Percentiles rank a stretch among this genome's conserved stretches.
Conservation (phyloP, 2,888 invertebrate species). For the Torymus texanus region DNA sequence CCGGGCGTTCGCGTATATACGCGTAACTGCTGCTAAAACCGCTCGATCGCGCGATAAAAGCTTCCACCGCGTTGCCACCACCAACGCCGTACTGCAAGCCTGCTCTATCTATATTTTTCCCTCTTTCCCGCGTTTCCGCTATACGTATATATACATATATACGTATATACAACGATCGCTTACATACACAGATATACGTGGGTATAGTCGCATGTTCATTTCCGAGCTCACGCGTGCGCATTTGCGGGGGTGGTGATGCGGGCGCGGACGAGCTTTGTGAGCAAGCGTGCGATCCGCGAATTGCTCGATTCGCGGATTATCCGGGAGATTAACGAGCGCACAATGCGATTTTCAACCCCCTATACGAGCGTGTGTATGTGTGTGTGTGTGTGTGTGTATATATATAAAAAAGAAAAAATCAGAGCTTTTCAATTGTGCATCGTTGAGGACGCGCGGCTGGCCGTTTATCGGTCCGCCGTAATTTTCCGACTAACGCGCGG, state of each 20-base stretch:
- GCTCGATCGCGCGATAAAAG: slow-evolving; percentile 22
- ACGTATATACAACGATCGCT: neutral
- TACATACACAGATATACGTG: neutral
- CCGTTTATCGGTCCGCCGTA: slow-evolving; percentile 13
- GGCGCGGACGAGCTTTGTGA: neutral
- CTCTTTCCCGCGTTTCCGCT: neutral
- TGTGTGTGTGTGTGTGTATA: too few species aligned
- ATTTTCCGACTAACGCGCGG: slow-evolving; percentile 15
- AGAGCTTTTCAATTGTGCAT: slow-evolving; percentile 44
- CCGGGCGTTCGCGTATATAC: neutral
- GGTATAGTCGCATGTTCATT: slow-evolving; percentile 3
- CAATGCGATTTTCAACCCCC: slow-evolving; percentile 7
- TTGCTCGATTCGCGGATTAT: slow-evolving; percentile 33
- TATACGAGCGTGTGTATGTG: neutral
- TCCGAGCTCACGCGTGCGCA: neutral
- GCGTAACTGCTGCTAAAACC: slow-evolving; percentile 21
- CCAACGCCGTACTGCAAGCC: neutral
- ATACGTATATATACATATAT: neutral
- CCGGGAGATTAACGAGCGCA: slow-evolving; percentile 39
- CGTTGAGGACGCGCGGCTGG: neutral
- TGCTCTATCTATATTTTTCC: neutral
- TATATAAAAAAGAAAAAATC: slow-evolving; percentile 21
- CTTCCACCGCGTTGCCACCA: neutral
- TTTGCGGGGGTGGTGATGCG: neutral
- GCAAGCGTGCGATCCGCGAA: neutral